A percentile compares a stretch with the other conserved stretches of the same genome.
These are phyloP conservation scores for Diglossa cyanea DNA, from an alignment of 2,797 vertebrate genomes.

Conservation along the genomic window DNA sequence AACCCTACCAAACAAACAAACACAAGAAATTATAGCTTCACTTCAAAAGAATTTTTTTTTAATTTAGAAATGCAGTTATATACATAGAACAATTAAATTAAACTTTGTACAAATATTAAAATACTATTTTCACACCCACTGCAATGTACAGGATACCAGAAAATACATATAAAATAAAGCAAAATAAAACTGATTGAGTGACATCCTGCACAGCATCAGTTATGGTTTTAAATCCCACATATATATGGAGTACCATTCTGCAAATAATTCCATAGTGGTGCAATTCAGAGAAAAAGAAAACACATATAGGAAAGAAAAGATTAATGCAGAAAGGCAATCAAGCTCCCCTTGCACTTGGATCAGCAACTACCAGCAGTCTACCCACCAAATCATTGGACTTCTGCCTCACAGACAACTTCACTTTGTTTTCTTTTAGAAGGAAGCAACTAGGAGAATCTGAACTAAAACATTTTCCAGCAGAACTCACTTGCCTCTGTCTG, in stretches of 20 bases:
- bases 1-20: background rate
- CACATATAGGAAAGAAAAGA: conserved; percentile 5
- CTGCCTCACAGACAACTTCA: background rate
- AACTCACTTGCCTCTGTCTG: background rate
- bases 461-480: background rate
- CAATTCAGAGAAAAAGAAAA: conserved; percentile 43
- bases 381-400: background rate
- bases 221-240: conserved; percentile 61
- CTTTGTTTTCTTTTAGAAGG: background rate
- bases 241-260: conserved; percentile 74
- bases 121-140: conserved; percentile 95
- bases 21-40: background rate
- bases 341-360: conserved; percentile 33
- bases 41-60: conserved; percentile 77
- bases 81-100: conserved; percentile 96
- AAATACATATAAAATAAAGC: conserved; percentile 79
- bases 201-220: conserved; percentile 75
- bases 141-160: conserved; percentile 87
- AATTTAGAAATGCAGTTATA: conserved; percentile 90
- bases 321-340: conserved; percentile 61
- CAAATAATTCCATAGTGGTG: conserved; percentile 72
- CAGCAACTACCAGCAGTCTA: conserved; percentile 1
- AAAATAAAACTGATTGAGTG: conserved; percentile 71
- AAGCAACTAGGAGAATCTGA: background rate
- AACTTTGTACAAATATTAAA: conserved; percentile 98